Evolutionary conservation across 2,113 vertebrate genomes (phyloP).

Genomic region (Amphiprion percula): DNA sequence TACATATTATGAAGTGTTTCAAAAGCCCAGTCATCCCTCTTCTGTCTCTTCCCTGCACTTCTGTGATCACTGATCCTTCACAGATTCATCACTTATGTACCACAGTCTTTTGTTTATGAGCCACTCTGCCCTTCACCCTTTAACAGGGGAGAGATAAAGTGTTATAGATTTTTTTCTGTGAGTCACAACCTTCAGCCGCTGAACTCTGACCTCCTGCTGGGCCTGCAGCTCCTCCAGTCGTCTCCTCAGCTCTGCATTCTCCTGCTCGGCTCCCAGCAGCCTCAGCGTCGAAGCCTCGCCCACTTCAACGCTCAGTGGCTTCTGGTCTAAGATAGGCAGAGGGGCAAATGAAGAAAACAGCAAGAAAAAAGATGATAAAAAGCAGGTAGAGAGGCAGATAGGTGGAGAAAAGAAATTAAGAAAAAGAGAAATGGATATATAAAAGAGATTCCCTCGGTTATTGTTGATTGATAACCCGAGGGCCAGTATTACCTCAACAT

Average conservation of each 20-base stretch:
- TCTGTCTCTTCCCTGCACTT: neutral
- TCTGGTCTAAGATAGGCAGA: slow-evolving; percentile 69
- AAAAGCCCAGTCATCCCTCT: neutral
- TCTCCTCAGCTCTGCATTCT: slow-evolving; percentile 83
- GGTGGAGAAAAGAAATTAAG: neutral
- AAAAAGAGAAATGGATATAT: slow-evolving; percentile 32
- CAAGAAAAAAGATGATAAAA: neutral
- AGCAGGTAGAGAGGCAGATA: neutral
- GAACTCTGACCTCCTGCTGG: slow-evolving; percentile 80
- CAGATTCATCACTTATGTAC: neutral
- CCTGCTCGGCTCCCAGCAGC: slow-evolving; percentile 86
- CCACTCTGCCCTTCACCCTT: slow-evolving; percentile 3
- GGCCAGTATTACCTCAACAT: slow-evolving; percentile 32
- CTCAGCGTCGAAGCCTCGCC: slow-evolving; percentile 82
- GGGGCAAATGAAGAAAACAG: slow-evolving; percentile 17
- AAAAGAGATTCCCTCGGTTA: slow-evolving; percentile 41
- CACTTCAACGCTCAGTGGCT: slow-evolving; percentile 85
- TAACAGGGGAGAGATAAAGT: neutral
- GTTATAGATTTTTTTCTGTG: slow-evolving; percentile 7
- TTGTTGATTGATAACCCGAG: slow-evolving; percentile 49
- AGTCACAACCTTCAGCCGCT: slow-evolving; percentile 9
- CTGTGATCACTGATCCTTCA: neutral
- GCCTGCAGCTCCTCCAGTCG: slow-evolving; percentile 82
- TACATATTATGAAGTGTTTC: neutral
- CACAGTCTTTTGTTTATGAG: slow-evolving; percentile 7